phyloP scores from a whole-genome alignment of 2,113 vertebrate species.

The Microcebus lehilahytsara region DNA sequence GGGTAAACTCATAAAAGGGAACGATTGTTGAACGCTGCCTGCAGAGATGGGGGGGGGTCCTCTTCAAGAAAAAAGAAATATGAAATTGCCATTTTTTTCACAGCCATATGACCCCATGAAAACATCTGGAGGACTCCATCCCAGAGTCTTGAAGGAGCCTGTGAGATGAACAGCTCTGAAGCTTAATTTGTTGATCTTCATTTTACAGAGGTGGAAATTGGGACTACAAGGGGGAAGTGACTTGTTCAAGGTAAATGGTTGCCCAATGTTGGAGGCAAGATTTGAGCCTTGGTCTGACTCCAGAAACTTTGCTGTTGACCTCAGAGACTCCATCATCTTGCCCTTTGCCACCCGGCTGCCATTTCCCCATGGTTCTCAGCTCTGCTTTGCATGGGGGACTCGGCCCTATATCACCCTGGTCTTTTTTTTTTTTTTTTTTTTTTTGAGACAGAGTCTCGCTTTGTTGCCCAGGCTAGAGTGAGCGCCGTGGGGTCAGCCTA shows the following conservation, averaged over 20 bases:
- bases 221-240: not conserved
- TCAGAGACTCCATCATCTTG: not conserved
- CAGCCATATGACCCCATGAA: not conserved
- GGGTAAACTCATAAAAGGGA: conserved; percentile 58
- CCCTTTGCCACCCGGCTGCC: not conserved
- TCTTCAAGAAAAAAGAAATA: not conserved
- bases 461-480: too few species aligned
- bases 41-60: not conserved
- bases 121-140: not conserved
- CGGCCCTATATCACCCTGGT: too few species aligned
- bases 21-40: not conserved
- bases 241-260: not conserved
- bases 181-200: not conserved
- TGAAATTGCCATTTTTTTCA: not conserved
- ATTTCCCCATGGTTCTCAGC: not conserved
- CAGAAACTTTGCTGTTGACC: not conserved
- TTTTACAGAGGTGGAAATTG: not conserved
- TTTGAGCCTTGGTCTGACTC: not conserved
- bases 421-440: too few species aligned
- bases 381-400: too few species aligned
- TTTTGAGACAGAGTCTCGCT: too few species aligned
- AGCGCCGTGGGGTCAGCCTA: too few species aligned
- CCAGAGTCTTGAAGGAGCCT: not conserved
- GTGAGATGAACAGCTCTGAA: not conserved
- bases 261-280: not conserved